Evolutionary conservation across 2,113 vertebrate species (phyloP), one percentile per base, ranked within the genome.

Genomic region (Micronisus gabar): DNA sequence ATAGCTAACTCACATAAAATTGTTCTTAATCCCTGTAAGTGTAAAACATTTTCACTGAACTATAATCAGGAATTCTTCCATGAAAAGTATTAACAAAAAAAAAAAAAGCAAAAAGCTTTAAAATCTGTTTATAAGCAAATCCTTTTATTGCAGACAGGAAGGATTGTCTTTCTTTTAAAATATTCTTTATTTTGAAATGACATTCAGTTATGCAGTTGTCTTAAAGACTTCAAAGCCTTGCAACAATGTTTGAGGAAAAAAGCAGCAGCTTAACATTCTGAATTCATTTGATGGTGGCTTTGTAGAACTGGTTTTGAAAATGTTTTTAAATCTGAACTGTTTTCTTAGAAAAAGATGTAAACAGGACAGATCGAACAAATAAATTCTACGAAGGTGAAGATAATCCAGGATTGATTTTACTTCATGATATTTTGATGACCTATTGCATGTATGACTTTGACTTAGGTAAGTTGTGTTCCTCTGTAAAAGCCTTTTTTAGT

Each of bases 381-480:
- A 98, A 98, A 55, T 99, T 99, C 98, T 99, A 99, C 26, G 99
- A 99, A 98, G 99, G 99, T 3, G 98, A 99, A 80, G 98, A 99
- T 97, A 99, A 99, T 97, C 99, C 99, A 15, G 99, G 99, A 75
- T 95, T 99, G 96, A 99, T 99, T 45, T 98, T 99, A 78, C 99
- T 99, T 79, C 99, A 99, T 45, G 99, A 99, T 97, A 99, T 99
- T 98, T 98, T 99, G 96, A 99, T 99, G 99, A 99, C 99, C 18
- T 99, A 99, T 95, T 99, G 99, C 98, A 99, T 99, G 99, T 99
- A 99, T 85, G 99, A 99, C 98, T 99, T 99, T 62, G 99, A 99
- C 96, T 98, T 99, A 86, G 99, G 99, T 99, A 98, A 99, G 99
- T 98, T 94, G 27, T 61, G 22, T 68, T 56, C 29, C 34, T 91